Evolutionary conservation across 2,113 vertebrate species (phyloP), one percentile per base, ranked within the genome.

Genomic region (Paradoxurus hermaphroditus): DNA sequence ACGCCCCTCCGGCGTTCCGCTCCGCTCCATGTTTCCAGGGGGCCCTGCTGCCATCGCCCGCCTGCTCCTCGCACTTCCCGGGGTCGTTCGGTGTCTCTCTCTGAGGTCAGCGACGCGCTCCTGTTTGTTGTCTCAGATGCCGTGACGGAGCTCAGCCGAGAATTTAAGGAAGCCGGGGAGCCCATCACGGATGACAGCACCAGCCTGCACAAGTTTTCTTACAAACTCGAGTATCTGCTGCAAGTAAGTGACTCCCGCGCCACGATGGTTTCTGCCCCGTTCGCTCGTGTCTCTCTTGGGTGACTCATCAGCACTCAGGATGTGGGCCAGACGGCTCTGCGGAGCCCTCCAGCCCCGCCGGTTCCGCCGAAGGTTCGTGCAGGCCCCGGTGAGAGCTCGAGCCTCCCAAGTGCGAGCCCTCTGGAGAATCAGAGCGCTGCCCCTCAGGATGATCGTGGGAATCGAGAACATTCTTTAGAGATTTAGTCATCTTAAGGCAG

Each of bases 221-320:
- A 99, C 94, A 99, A 99, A 94, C 99, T 99, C 5, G 99, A 99
- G 92, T 99, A 99, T 95, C 99, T 99, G 95, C 98, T 99, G 51
- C 99, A 99, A 99, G 99, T 99, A 97, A 98, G 98, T 97, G 62
- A 19, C 8, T 15, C 39, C 68, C 7, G 5, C 1, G 1, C 1
- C 3, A 5, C 31, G 29, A 14, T 51, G 31, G 1, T 67, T 59
- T 91, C 62, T 34, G 67, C 78, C 53, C 12, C 44, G 5, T 41
- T 36, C 70, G 72, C 70, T 88, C 36, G 21, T n/a, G n/a, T 79
- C 46, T 51, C 21, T 41, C 68, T 51, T 7, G 11, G 25, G 51
- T 44, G 70, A 81, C 81, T 87, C 13, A 2, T 34, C 63, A 31
- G 29, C 51, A 5, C 83, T 36, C 56, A 94, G 89, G 75, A 46